These are phyloP conservation scores for Drosophila aff. DNA, from an alignment of 1,140 invertebrate species.

Conservation along the genomic window DNA sequence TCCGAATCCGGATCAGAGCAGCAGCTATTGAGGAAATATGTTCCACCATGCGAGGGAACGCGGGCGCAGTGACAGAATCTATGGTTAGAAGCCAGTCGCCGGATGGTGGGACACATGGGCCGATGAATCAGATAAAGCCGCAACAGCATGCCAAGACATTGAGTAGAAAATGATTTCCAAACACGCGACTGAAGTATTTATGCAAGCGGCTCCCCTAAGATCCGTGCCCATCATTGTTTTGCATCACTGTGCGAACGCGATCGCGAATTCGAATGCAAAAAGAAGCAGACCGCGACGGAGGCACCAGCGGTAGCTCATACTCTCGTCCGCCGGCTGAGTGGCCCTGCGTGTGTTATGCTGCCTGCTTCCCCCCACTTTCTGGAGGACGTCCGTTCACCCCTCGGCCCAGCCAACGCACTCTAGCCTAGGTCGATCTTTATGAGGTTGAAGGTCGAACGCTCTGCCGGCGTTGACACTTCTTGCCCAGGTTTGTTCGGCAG, in stretches of 20 bases:
- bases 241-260: conserved; percentile 65
- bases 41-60: conserved; percentile 23
- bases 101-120: conserved; percentile 11
- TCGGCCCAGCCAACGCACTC: background rate
- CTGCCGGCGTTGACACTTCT: conserved; percentile 59
- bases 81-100: conserved; percentile 18
- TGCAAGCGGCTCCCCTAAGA: conserved; percentile 57
- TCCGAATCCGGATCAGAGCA: conserved; percentile 15
- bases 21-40: conserved; percentile 22
- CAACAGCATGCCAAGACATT: conserved; percentile 82
- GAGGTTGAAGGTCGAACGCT: conserved; percentile 21
- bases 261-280: conserved; percentile 34
- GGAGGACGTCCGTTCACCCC: conserved; percentile 66
- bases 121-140: conserved; percentile 82
- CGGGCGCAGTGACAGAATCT: conserved; percentile 25
- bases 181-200: conserved; percentile 81
- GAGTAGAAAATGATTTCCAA: conserved; percentile 84
- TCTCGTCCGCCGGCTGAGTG: conserved; percentile 52
- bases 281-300: conserved; percentile 78
- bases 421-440: background rate
- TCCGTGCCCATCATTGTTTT: conserved; percentile 58
- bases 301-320: conserved; percentile 10
- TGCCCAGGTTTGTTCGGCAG: conserved; percentile 61
- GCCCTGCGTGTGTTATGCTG: conserved; percentile 77
- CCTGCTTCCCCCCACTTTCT: conserved; percentile 66